These are phyloP conservation scores for Phrynocephalus versicolor DNA, from an alignment of 2,113 vertebrate genomes.

Conservation along the genomic window DNA sequence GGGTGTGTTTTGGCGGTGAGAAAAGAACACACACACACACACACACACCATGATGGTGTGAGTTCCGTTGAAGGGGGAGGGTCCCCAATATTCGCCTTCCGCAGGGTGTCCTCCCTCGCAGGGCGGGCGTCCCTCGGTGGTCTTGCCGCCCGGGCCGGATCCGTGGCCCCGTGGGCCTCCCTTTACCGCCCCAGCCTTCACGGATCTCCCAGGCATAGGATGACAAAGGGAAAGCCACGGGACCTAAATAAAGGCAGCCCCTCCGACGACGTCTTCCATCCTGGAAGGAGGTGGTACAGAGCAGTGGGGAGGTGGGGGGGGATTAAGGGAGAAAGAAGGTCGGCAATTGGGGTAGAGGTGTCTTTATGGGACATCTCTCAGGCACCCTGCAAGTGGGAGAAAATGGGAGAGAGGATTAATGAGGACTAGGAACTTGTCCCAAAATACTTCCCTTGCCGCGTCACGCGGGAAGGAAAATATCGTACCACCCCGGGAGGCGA, in stretches of 20 bases:
- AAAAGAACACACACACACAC: no score
- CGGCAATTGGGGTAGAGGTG: no score
- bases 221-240: conserved; percentile 75
- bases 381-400: no score
- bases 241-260: conserved; percentile 20
- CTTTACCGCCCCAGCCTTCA: conserved; percentile 73
- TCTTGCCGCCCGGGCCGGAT: not conserved
- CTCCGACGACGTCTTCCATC: not conserved
- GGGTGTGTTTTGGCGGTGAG: no score
- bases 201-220: conserved; percentile 72
- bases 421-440: not conserved
- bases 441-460: no score
- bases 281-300: not conserved
- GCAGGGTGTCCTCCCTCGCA: accelerated
- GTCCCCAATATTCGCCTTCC: no score
- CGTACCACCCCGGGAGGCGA: no score
- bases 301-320: not conserved
- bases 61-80: no score
- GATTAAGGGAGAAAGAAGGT: not conserved
- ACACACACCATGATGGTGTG: no score
- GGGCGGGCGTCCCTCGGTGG: not conserved
- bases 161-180: conserved; percentile 61
- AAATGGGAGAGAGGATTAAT: not conserved
- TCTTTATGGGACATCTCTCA: no score
- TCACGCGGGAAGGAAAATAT: no score